Evolutionary conservation across 2,888 invertebrate genomes (phyloP).

Genomic region (Deroplatys truncata): DNA sequence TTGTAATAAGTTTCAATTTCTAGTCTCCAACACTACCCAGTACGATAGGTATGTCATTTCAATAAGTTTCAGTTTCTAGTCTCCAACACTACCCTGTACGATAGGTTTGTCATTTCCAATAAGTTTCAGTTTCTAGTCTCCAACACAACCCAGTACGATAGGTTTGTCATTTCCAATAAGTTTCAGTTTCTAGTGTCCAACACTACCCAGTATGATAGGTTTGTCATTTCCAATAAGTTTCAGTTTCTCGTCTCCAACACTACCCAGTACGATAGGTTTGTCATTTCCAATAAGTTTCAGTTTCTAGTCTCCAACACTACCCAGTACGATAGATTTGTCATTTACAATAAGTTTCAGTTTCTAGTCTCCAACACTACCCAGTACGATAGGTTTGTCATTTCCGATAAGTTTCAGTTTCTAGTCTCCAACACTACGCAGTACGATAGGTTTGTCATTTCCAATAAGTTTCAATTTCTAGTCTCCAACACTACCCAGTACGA

Average conservation of each 20-base stretch:
- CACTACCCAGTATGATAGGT: background rate
- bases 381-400: background rate
- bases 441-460: background rate
- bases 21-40: background rate
- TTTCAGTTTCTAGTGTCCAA: background rate
- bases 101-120: background rate
- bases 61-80: too few species aligned
- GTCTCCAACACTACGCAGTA: background rate
- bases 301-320: background rate
- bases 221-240: background rate
- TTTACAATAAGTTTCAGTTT: background rate
- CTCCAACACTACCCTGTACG: background rate
- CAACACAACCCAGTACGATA: background rate
- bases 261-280: background rate
- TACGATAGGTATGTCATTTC: background rate
- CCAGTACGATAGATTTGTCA: background rate
- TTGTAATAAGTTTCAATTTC: background rate
- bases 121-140: too few species aligned
- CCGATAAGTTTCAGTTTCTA: too few species aligned
- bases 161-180: background rate
- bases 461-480: too few species aligned
- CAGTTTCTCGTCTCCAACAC: background rate
- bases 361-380: background rate
- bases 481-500: background rate
- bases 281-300: background rate